Evolutionary conservation across 1,140 invertebrate species (phyloP), one percentile per base, ranked within the genome.

Genomic region (Drosophila biarmipes): DNA sequence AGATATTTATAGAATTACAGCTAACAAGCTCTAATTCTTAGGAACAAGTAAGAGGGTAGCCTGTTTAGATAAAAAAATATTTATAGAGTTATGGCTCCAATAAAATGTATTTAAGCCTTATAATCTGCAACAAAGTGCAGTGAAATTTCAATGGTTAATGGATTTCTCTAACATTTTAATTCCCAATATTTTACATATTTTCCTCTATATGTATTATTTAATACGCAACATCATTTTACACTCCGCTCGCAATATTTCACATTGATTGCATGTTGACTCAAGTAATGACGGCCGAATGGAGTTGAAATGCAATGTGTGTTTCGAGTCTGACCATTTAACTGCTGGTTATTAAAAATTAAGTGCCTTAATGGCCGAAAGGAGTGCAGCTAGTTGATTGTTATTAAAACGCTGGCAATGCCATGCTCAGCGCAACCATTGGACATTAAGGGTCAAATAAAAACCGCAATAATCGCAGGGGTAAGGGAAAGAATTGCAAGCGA

Each of bases 281-380:
- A 66, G 62, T 68, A 68, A 78, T 75, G 64, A 64, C 73, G 35
- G 48, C 53, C 24, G 62, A 59, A 66, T 68, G 69, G 64, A 78
- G 64, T 69, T 53, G 21, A 78, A 74, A 73, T 62, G 55, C 34
- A 52, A 42, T 48, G 61, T 17, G 61, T 15, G 24, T 21, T 24
- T 11, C 29, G 34, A 17, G 52, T 46, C 24, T 49, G 62, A 72
- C 63, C 53, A 56, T 69, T 87, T 82, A 87, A 87, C 78, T 48
- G 68, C 63, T 72, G 67, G 74, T 87, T 87, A 82, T 87, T 87
- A 89, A 87, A 87, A 79, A 82, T 76, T 68, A 82, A 87, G 63
- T 79, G 84, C 42, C 27, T 59, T 34, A 35, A 27, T 24, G 58
- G 43, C 21, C 11, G 29, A 37, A 51, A n/a, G 34, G 17, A 10